These are phyloP conservation scores for Crotalus tigris DNA, from an alignment of 2,113 vertebrate genomes.

Conservation along the genomic window DNA sequence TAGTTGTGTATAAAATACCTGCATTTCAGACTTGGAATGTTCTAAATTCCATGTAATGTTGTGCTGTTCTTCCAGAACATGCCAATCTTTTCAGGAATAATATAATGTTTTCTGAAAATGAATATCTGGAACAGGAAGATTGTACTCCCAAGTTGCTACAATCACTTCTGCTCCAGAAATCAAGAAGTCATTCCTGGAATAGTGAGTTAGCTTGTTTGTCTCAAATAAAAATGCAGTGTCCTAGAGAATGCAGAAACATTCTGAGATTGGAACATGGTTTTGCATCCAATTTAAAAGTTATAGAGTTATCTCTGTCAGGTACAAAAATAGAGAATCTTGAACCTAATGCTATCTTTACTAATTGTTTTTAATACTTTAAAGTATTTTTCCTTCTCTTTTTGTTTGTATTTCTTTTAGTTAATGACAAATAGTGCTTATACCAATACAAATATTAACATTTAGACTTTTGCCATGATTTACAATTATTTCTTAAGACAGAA, in stretches of 20 bases:
- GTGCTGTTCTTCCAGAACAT: background rate
- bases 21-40: background rate
- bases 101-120: background rate
- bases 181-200: background rate
- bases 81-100: background rate
- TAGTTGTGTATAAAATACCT: background rate
- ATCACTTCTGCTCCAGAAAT: background rate
- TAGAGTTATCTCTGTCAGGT: background rate
- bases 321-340: background rate
- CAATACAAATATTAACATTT: background rate
- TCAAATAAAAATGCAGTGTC: background rate
- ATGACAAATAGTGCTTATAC: background rate
- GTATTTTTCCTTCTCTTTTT: background rate
- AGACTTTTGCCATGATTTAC: background rate
- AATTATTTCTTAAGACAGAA: background rate
- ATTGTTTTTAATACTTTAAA: background rate
- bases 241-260: background rate
- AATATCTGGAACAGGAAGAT: background rate
- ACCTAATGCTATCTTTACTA: background rate
- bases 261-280: background rate
- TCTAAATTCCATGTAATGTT: background rate
- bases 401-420: background rate
- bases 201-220: background rate
- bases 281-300: background rate
- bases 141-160: background rate